Evolutionary conservation across 2,797 vertebrate species (phyloP), one percentile per base, ranked within the genome.

Genomic region (Ceyx erithaca): DNA sequence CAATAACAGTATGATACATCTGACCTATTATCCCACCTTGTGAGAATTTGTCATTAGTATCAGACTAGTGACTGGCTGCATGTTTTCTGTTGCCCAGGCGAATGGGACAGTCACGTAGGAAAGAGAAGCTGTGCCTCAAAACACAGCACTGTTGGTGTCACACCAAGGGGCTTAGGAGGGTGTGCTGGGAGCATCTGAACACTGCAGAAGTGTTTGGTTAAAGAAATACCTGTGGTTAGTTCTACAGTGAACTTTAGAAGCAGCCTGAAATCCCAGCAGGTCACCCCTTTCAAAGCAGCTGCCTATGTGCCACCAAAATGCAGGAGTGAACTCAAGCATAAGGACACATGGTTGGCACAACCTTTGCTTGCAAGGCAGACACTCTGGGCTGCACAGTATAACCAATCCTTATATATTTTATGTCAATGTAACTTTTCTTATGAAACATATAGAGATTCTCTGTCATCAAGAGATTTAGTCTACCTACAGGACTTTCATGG

Each of bases 1-100:
- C 48, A 92, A 64, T 94, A 95, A 91, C 71, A 75, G 77, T 62
- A 35, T 35, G 68, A 69, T 94, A 45, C 78, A 57, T 81, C 69
- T 90, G 92, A 94, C 89, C 89, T 95, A 33, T 92, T 69, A 69
- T 62, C 66, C 54, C 35, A 61, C 70, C 41, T 88, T 68, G 89
- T 3, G 30, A 64, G 80, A 30, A 80, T 95, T 71, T 45, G 70
- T 79, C 7, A 0, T 7, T 16, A 51, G 63, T 61, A 18, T 30
- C 40, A 21, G 61, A 59, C 14, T 14, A 46, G 78, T 0, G 7
- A 35, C 15, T 18, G 51, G 62, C 49, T 55, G 8, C 8, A 4
- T 49, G 59, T 23, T 59, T 78, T 41, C 25, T 30, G 7, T 33
- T 49, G 55, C n/a, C 70, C 18, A 12, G 70, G 22, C 0, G 5